A percentile compares a stretch with the other conserved stretches of the same genome.
phyloP scores from a whole-genome alignment of 2,113 vertebrate genomes.

The Sminthopsis crassicaudata region DNA sequence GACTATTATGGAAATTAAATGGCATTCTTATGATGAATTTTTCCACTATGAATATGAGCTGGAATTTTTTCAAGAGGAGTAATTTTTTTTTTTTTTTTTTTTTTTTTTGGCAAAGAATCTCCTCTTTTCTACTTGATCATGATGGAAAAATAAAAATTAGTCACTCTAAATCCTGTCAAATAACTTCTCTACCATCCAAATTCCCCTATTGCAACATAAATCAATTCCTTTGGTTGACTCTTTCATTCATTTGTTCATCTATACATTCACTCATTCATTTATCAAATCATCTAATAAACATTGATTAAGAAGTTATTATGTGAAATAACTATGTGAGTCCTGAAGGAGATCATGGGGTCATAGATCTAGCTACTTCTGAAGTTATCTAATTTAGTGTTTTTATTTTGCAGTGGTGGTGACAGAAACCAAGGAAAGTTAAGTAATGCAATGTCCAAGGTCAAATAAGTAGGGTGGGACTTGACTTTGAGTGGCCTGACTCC shows the following conservation, averaged over 20 bases:
- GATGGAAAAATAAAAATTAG: constrained; percentile 7
- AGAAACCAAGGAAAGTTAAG: not conserved
- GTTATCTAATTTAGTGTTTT: not conserved
- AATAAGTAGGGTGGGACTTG: not conserved
- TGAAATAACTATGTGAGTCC: not conserved
- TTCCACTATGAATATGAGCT: not conserved
- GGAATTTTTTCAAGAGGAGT: not conserved
- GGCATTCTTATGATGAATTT: not conserved
- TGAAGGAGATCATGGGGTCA: not conserved
- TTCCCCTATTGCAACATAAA: not conserved
- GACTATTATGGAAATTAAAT: not conserved
- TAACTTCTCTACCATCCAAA: not conserved
- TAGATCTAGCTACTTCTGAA: not conserved
- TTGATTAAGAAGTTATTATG: not conserved
- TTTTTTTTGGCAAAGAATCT: not conserved
- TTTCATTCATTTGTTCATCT: not conserved
- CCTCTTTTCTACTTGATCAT: not conserved
- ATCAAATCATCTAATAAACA: not conserved
- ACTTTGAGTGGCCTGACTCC: not conserved
- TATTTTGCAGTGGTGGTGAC: not conserved
- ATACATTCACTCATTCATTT: not conserved
- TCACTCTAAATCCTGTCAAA: not conserved
- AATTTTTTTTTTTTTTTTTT: not conserved
- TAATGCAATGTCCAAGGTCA: not conserved
- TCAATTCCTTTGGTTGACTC: not conserved